Percentiles rank a stretch among this genome's conserved stretches.
phyloP scores from a whole-genome alignment of 2,797 vertebrate genomes.

The Austrolebias charrua region DNA sequence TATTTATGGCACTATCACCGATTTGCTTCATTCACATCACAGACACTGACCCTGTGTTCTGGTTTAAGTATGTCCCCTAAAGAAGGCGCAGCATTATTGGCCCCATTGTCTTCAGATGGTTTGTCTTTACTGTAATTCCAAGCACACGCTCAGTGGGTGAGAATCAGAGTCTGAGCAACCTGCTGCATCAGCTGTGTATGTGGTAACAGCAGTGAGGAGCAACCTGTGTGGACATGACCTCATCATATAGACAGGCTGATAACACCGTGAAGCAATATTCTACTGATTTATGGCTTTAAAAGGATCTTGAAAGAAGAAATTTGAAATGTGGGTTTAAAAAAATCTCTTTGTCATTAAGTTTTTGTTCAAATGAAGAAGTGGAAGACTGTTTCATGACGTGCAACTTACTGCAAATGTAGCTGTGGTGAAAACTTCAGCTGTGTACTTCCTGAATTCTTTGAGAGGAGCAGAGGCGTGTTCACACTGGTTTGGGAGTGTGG shows the following conservation, averaged over 20 bases:
- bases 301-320: conserved; percentile 4
- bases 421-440: neutral
- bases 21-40: conserved; percentile 1
- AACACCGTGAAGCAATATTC: neutral
- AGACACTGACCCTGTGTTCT: conserved; percentile 39
- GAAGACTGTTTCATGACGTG: neutral
- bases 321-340: neutral
- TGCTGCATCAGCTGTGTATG: neutral
- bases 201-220: neutral
- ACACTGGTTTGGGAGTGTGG: conserved; percentile 25
- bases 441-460: conserved; percentile 53
- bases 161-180: conserved; percentile 2
- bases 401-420: neutral
- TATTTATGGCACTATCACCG: neutral
- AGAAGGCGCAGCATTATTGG: conserved; percentile 45
- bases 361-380: neutral
- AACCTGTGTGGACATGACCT: conserved; percentile 15
- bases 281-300: conserved; percentile 15
- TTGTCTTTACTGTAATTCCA: conserved; percentile 28
- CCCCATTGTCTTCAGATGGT: conserved; percentile 53
- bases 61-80: conserved; percentile 25
- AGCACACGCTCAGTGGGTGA: conserved; percentile 45
- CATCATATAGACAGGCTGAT: neutral
- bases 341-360: neutral
- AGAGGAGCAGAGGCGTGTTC: conserved; percentile 39